phyloP scores from a whole-genome alignment of 1,140 invertebrate genomes.

The Drosophila sulfurigaster region DNA sequence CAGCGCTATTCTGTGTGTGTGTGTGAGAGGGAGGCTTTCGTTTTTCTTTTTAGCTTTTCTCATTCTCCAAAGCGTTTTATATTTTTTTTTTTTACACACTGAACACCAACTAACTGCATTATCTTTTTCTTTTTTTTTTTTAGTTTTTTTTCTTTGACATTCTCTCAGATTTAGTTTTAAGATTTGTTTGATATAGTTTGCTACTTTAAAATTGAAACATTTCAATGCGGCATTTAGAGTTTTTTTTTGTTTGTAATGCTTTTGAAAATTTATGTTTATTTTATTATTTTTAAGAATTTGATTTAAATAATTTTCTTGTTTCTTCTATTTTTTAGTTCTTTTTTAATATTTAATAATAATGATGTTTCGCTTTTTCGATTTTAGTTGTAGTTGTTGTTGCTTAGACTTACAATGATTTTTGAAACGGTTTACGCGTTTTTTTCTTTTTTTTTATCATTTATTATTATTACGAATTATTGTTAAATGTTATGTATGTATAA shows the following conservation, averaged over 20 bases:
- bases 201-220: slow-evolving; percentile 39
- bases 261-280: slow-evolving; percentile 23
- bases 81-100: slow-evolving; percentile 10
- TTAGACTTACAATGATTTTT: slow-evolving; percentile 49
- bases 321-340: background rate
- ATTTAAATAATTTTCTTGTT: slow-evolving; percentile 35
- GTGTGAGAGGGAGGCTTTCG: slow-evolving; percentile 7
- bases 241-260: slow-evolving; percentile 37
- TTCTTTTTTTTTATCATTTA: slow-evolving; percentile 16
- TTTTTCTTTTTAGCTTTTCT: background rate
- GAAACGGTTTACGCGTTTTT: slow-evolving; percentile 39
- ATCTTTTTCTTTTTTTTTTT: slow-evolving; percentile 8
- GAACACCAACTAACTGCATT: slow-evolving; percentile 17
- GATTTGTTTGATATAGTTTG: slow-evolving; percentile 25
- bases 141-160: background rate
- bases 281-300: slow-evolving; percentile 27
- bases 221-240: slow-evolving; percentile 14
- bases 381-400: slow-evolving; percentile 28
- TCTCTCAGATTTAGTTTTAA: background rate
- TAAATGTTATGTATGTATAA: slow-evolving; percentile 37
- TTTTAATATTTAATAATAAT: slow-evolving; percentile 1
- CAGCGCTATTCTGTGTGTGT: slow-evolving; percentile 14
- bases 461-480: slow-evolving; percentile 37
- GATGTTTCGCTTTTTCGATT: slow-evolving; percentile 1
- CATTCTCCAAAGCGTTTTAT: slow-evolving; percentile 10